Base-by-base conservation (phyloP, 2,888 invertebrate species). In the Seira musarum region DNA sequence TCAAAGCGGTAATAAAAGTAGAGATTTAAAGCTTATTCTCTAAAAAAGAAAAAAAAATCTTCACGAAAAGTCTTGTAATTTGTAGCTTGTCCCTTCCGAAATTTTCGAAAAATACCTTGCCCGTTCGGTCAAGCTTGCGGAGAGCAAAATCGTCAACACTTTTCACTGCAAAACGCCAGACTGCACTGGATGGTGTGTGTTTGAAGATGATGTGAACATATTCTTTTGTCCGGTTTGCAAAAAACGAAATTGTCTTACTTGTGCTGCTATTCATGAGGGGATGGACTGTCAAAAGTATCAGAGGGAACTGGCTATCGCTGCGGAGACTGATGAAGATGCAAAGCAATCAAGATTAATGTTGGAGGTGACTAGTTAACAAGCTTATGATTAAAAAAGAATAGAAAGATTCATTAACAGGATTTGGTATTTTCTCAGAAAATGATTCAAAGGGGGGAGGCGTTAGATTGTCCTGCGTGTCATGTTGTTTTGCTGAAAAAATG, bases 161-260 rank as follows among this genome's bases (percentile, higher is more conserved):
- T 96, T 96, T 89, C 96, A 96, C 88, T 97, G 97, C 89, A 95
- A 96, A 88, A 95, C 96, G 0, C 93, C 94, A 0, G 95, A 97
- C 89, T 97, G 97, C 88, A 91, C 91, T 66, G 96, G 96, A 1
- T 97, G 96, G 96, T 96, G 96, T 87, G 92, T 95, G 83, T 95
- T 93, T 88, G 96, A 96, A 86, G 95, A 96, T 85, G 94, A 94
- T 84, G 95, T 96, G 65, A 94, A 94, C 88, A 92, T 93, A 87
- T 97, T 96, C 88, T 91, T 91, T 46, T 97, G 97, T 88, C 95
- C 95, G 0, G 94, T 95, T 30, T 97, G 97, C 89, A 91, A 91
- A 82, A 91, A 91, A 80, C 91, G 91, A 71, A 97, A 96, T 89
- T 97, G 97, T 88, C 67, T 83, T 21, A 83, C 73, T 0, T 83